A percentile compares a stretch with the other conserved stretches of the same genome.
phyloP scores from a whole-genome alignment of 2,888 invertebrate genomes.

The Pterobdella sp. region DNA sequence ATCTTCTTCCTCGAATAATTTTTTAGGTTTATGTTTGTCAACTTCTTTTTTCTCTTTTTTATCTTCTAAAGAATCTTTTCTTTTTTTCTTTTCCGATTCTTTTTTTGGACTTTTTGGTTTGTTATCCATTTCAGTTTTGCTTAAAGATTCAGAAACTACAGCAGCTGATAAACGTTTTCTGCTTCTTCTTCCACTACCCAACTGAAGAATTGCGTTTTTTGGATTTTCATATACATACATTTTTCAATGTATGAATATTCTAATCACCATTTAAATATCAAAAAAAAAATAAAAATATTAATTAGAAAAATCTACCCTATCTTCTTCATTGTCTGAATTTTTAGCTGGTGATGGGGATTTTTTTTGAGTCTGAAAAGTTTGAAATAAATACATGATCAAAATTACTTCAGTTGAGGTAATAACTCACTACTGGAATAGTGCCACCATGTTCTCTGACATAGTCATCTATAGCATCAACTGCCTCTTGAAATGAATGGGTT shows the following conservation, averaged over 20 bases:
- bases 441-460: constrained; percentile 24
- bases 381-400: too few relatives aligned
- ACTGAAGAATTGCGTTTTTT: neutral
- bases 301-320: neutral
- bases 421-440: constrained; percentile 20
- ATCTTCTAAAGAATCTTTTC: neutral
- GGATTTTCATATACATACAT: neutral
- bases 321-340: neutral
- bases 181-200: neutral
- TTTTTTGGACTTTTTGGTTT: neutral
- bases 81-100: neutral
- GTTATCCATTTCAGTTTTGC: neutral
- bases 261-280: neutral
- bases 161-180: neutral
- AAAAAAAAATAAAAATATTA: neutral
- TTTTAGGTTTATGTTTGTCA: too few relatives aligned
- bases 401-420: too few relatives aligned
- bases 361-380: constrained; percentile 9
- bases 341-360: neutral
- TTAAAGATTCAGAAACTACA: neutral
- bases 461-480: constrained; percentile 27
- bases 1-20: too few relatives aligned
- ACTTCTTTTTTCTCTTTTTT: too few relatives aligned
- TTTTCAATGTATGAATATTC: too few relatives aligned
- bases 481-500: constrained; percentile 22